These are phyloP conservation scores for Catamblyrhynchus diadema DNA, from an alignment of 2,797 vertebrate species.

Conservation along the genomic window DNA sequence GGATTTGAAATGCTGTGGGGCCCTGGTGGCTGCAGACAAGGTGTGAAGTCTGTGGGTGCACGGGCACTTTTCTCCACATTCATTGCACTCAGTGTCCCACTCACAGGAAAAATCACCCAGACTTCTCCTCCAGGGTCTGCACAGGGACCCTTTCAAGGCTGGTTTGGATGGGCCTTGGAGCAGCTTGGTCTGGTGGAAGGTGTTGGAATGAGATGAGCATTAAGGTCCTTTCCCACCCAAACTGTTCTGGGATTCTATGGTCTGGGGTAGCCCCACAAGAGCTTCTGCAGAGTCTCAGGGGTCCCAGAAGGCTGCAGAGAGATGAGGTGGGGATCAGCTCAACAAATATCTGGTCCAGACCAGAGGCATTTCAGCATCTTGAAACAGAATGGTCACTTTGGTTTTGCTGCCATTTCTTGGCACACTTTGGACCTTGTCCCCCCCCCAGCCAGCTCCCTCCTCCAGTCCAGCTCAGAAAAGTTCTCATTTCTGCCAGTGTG, in stretches of 20 bases:
- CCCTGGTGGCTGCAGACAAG: neutral
- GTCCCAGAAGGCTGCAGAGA: neutral
- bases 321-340: neutral
- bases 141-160: neutral
- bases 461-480: neutral
- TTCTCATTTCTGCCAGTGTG: neutral
- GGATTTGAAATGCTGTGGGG: neutral
- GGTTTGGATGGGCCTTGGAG: neutral
- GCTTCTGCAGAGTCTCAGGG: neutral
- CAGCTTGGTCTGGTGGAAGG: neutral
- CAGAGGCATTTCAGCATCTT: neutral
- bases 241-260: neutral
- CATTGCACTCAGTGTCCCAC: neutral
- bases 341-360: neutral
- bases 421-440: neutral
- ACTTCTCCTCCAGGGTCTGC: neutral
- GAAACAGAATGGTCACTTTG: neutral
- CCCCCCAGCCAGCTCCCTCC: neutral
- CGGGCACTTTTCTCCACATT: fast-evolving
- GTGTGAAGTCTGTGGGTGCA: neutral
- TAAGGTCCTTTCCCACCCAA: neutral
- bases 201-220: neutral
- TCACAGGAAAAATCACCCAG: neutral
- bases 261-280: neutral
- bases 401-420: neutral